phyloP scores from a whole-genome alignment of 2,113 vertebrate species.

The Bos indicus region DNA sequence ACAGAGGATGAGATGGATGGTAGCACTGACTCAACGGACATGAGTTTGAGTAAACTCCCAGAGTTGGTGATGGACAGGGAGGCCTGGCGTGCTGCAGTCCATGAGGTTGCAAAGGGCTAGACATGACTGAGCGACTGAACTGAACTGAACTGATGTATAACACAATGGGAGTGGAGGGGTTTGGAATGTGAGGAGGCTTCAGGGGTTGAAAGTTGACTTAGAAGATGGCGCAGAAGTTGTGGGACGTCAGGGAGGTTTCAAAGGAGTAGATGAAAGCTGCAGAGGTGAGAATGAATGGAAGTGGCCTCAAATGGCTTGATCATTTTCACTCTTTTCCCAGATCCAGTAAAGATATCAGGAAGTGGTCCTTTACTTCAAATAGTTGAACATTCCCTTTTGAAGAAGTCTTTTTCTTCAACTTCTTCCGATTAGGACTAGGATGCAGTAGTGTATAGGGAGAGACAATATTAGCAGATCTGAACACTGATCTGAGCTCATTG shows the following conservation, averaged over 20 bases:
- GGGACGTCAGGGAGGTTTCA: not conserved
- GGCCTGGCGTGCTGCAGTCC: not conserved
- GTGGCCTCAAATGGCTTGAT: not conserved
- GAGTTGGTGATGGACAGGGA: not conserved
- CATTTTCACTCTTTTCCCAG: not conserved
- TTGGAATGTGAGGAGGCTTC: not conserved
- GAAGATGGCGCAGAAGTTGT: not conserved
- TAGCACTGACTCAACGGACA: not conserved
- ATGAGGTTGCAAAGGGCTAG: not conserved
- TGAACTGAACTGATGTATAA: not conserved
- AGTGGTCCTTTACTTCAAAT: not conserved
- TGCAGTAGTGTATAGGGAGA: not conserved
- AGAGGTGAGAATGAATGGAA: not conserved
- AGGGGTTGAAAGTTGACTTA: not conserved
- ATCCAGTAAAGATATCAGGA: not conserved
- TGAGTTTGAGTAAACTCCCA: not conserved
- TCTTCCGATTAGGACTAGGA: not conserved
- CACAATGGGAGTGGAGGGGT: not conserved
- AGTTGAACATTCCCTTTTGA: not conserved
- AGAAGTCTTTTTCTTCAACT: not conserved
- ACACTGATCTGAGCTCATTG: not conserved
- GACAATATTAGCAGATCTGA: not conserved
- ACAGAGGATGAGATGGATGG: not conserved
- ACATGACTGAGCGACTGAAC: not conserved
- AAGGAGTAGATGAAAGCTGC: not conserved